Percentiles rank a stretch among this genome's conserved stretches.
phyloP scores from a whole-genome alignment of 2,797 vertebrate species.

The Aythya fuligula region DNA sequence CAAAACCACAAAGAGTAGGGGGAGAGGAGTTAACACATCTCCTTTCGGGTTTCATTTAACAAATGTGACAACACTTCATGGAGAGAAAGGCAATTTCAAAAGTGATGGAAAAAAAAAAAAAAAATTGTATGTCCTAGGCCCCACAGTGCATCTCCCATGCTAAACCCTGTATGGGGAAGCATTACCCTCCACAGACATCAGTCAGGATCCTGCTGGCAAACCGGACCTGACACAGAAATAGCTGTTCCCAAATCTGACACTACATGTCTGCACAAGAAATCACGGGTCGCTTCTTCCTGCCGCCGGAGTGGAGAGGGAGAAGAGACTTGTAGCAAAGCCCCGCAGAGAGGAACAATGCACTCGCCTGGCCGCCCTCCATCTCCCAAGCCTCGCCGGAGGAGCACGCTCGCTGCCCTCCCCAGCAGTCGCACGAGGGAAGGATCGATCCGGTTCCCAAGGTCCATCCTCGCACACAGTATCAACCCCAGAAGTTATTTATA shows the following conservation, averaged over 20 bases:
- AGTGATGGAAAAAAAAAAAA: not conserved
- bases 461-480: not conserved
- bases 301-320: not conserved
- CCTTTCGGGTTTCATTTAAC: not conserved
- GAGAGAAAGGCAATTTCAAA: not conserved
- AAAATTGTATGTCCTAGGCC: not conserved
- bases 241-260: not conserved
- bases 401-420: fast-evolving
- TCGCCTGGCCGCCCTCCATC: not conserved
- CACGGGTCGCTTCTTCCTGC: not conserved
- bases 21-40: conserved; percentile 30
- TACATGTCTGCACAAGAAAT: fast-evolving
- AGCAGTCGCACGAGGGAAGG: not conserved
- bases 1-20: conserved; percentile 54
- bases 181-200: not conserved
- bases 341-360: not conserved
- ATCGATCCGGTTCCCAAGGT: not conserved
- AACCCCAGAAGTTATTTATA: not conserved
- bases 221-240: not conserved
- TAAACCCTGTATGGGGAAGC: not conserved
- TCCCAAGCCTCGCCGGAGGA: fast-evolving
- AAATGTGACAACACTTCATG: not conserved
- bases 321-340: not conserved
- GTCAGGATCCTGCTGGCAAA: not conserved
- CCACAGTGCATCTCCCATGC: not conserved